A percentile compares a stretch with the other conserved stretches of the same genome.
Evolutionary conservation across 1,140 invertebrate species (phyloP).

Genomic region (Solenopsis invicta): DNA sequence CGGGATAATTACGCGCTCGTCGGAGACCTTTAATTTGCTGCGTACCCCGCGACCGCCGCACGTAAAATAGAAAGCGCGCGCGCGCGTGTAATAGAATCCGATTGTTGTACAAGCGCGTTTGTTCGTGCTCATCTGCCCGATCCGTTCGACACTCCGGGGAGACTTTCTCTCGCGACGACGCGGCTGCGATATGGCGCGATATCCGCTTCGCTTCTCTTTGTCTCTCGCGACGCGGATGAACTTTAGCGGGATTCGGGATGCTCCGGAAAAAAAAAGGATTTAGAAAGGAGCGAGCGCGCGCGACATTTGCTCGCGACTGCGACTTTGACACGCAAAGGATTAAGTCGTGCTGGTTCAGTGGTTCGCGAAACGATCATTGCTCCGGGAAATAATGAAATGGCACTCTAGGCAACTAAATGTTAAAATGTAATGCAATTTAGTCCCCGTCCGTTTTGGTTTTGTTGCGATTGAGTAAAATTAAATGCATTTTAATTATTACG

Average conservation of each 20-base stretch:
- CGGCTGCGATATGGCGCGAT: background rate
- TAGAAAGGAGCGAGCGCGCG: conserved; percentile 2
- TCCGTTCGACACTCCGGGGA: background rate
- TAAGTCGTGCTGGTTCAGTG: conserved; percentile 4
- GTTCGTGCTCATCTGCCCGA: conserved; percentile 28
- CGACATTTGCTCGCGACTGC: conserved; percentile 31
- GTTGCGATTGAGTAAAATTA: background rate
- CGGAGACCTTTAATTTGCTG: conserved; percentile 58
- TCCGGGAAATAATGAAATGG: background rate
- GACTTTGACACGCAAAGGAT: conserved; percentile 5
- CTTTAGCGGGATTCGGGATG: conserved; percentile 15
- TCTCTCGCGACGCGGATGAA: conserved; percentile 29
- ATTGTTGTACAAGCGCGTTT: conserved; percentile 47
- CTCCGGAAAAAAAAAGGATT: background rate
- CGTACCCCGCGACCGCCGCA: background rate
- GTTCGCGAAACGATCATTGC: background rate
- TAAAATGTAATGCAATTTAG: background rate
- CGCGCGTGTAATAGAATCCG: conserved; percentile 49
- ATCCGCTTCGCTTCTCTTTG: conserved; percentile 38
- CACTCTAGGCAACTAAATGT: background rate
- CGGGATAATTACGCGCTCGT: conserved; percentile 54
- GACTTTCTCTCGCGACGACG: conserved; percentile 50
- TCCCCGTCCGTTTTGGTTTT: background rate
- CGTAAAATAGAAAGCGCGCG: conserved; percentile 57
- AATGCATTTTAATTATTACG: conserved; percentile 36